Conservation (phyloP, 2,113 vertebrate species). For the Felis catus region DNA sequence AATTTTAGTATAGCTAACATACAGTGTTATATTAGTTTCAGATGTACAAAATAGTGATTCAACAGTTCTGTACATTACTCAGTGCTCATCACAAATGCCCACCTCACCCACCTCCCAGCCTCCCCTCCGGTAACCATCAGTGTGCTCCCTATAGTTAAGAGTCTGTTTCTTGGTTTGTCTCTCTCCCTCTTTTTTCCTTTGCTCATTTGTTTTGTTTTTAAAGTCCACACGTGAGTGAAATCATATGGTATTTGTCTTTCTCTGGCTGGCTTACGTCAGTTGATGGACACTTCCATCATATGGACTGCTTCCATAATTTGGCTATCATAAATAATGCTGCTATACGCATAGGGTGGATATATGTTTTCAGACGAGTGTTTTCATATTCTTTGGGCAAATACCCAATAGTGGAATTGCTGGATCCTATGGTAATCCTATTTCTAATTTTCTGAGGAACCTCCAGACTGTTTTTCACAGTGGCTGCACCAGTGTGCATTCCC, state of each 20-base stretch:
- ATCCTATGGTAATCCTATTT: background rate
- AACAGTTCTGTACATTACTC: background rate
- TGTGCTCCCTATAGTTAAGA: background rate
- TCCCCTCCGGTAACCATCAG: background rate
- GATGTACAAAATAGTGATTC: background rate
- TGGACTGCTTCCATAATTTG: background rate
- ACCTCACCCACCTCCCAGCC: background rate
- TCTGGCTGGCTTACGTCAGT: background rate
- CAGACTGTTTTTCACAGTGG: background rate
- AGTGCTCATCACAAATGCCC: background rate
- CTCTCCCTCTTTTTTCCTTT: background rate
- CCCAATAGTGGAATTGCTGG: background rate
- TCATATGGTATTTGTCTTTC: background rate
- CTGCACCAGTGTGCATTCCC: background rate
- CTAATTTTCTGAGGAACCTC: background rate
- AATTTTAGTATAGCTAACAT: background rate
- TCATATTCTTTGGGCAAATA: background rate
- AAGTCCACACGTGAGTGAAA: background rate
- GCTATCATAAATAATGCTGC: background rate
- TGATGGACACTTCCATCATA: background rate
- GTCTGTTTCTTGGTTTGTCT: background rate
- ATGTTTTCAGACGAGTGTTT: background rate
- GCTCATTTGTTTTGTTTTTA: background rate
- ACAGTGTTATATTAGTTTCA: background rate
- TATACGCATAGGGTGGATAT: background rate